Conservation (phyloP, 2,113 vertebrate genomes). For the Lagenorhynchus albirostris region DNA sequence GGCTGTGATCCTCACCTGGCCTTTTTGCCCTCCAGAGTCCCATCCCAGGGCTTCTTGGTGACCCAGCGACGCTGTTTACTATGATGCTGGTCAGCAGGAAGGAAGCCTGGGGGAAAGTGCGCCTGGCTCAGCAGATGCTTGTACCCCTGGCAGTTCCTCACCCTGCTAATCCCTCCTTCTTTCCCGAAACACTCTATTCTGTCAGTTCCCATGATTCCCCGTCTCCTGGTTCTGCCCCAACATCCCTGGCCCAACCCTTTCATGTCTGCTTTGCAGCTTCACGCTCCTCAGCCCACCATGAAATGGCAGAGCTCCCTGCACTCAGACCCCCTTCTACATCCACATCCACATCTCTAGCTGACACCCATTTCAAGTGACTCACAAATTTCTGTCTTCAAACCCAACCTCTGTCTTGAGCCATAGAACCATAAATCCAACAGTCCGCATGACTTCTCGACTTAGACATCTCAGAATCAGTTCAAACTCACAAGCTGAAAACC, state of each 20-base stretch:
- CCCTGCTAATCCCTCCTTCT: background rate
- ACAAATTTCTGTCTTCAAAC: background rate
- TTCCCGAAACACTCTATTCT: background rate
- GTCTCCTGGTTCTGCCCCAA: background rate
- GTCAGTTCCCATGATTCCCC: background rate
- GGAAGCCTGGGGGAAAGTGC: background rate
- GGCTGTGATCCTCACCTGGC: background rate
- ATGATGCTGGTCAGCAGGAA: background rate
- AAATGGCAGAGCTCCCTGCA: background rate
- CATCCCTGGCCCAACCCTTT: background rate
- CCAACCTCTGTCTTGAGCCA: background rate
- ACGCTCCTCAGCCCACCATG: background rate
- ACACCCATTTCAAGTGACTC: background rate
- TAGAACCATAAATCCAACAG: background rate
- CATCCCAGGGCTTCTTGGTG: background rate
- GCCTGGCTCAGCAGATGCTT: background rate
- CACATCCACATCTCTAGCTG: background rate
- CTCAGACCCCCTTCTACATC: no score
- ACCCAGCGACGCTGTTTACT: background rate
- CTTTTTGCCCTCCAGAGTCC: background rate
- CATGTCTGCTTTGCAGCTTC: background rate
- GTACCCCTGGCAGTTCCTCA: no score
- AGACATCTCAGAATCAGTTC: background rate
- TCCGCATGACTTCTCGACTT: background rate
- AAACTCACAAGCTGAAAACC: background rate